Evolutionary conservation across 2,797 vertebrate genomes (phyloP).

Genomic region (Sphaeramia orbicularis): DNA sequence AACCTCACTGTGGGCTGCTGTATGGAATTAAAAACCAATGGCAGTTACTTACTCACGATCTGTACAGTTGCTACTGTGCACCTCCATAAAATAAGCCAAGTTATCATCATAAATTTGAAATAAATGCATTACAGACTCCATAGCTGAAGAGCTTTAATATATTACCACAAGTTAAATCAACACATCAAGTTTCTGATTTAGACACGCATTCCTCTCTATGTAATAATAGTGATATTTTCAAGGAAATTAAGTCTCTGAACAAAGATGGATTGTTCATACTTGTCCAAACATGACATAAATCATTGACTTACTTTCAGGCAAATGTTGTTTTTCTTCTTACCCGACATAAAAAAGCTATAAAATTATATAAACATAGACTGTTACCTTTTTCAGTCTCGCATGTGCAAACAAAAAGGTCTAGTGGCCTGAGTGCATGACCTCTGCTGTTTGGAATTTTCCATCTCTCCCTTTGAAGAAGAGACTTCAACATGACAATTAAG

Average conservation of each 20-base stretch:
- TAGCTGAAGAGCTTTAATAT: conserved; percentile 41
- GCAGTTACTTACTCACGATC: conserved; percentile 19
- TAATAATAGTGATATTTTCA: conserved; percentile 70
- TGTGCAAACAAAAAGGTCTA: conserved; percentile 78
- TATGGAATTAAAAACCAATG: conserved; percentile 68
- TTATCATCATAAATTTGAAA: conserved; percentile 50
- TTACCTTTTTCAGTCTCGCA: conserved; percentile 73
- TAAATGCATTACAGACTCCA: conserved; percentile 35
- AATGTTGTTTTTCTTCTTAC: conserved; percentile 73
- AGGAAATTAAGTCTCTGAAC: conserved; percentile 60
- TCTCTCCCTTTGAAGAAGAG: conserved; percentile 62
- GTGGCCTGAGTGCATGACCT: conserved; percentile 73
- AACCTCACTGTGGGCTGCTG: conserved; percentile 58
- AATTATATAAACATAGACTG: conserved; percentile 79
- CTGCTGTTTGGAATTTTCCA: conserved; percentile 78
- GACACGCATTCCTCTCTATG: conserved; percentile 48
- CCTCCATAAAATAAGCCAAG: conserved; percentile 26
- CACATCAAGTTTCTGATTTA: conserved; percentile 54
- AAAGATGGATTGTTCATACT: conserved; percentile 76
- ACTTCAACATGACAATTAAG: conserved; percentile 78
- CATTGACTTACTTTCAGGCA: conserved; percentile 49
- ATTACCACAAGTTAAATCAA: conserved; percentile 43
- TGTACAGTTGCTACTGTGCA: conserved; percentile 29
- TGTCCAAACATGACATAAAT: conserved; percentile 79
- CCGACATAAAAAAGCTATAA: conserved; percentile 74